phyloP scores from a whole-genome alignment of 1,140 invertebrate genomes.

The Phenacoccus solenopsis region DNA sequence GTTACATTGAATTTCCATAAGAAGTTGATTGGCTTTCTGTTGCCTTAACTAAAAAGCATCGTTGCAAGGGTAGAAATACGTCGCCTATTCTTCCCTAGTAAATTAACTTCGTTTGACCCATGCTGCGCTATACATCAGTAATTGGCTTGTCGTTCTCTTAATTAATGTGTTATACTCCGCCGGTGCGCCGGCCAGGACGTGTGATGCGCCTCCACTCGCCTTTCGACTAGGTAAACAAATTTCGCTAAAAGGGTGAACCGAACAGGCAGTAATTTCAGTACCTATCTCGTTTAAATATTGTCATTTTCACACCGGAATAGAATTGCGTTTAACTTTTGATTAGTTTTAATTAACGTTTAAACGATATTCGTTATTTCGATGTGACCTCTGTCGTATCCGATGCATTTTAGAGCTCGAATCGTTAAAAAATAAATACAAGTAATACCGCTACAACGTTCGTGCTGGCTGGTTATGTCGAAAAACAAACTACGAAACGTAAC shows the following conservation, averaged over 20 bases:
- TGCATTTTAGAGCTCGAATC: too few relatives aligned
- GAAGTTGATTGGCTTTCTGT: conserved; percentile 12
- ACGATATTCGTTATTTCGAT: conserved; percentile 4
- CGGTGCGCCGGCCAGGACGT: neutral
- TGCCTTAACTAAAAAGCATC: conserved; percentile 12
- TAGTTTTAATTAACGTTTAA: conserved; percentile 14
- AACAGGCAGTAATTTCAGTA: conserved; percentile 12
- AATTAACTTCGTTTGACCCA: conserved; percentile 16
- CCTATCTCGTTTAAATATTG: conserved; percentile 13
- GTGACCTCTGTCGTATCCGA: too few relatives aligned
- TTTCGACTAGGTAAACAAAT: conserved; percentile 10
- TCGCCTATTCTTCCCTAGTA: conserved; percentile 5
- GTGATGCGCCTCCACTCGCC: neutral
- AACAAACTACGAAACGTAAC: too few relatives aligned
- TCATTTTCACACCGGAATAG: conserved; percentile 12
- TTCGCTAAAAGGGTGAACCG: neutral
- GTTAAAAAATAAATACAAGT: too few relatives aligned
- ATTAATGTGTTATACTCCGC: conserved; percentile 12
- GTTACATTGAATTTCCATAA: conserved; percentile 18
- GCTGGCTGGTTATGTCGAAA: too few relatives aligned
- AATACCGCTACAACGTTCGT: too few relatives aligned
- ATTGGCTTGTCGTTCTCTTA: conserved; percentile 13
- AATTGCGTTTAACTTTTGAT: conserved; percentile 10
- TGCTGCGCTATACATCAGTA: conserved; percentile 10
- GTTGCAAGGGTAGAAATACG: conserved; percentile 9